Evolutionary conservation across 2,113 vertebrate genomes (phyloP).

Genomic region (Phasianus colchicus): DNA sequence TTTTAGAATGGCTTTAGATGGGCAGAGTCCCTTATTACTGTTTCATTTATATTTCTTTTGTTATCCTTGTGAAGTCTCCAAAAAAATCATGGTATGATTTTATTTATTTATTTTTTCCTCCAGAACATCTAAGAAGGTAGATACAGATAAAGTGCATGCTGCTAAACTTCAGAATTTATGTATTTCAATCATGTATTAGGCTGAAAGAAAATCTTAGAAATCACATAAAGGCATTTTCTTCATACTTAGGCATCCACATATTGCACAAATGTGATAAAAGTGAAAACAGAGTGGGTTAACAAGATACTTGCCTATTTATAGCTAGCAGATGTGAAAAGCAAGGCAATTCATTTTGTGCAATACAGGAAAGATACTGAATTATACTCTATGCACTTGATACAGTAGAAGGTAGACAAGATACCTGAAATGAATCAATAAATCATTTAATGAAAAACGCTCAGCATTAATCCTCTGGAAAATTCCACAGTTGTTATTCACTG

Average conservation of each 20-base stretch:
- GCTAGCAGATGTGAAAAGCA: background rate
- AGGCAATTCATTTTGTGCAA: background rate
- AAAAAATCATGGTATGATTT: fast-evolving
- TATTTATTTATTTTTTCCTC: background rate
- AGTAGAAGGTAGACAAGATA: background rate
- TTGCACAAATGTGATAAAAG: background rate
- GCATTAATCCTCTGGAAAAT: background rate
- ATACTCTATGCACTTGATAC: background rate
- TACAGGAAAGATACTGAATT: background rate
- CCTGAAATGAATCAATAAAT: background rate
- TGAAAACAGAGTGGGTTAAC: background rate
- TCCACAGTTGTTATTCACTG: background rate
- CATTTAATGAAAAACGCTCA: background rate
- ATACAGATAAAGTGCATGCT: background rate
- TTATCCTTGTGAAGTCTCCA: background rate
- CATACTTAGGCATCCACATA: background rate
- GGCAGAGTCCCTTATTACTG: background rate
- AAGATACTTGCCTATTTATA: background rate
- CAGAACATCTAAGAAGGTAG: background rate
- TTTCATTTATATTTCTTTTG: background rate
- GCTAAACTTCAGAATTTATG: background rate
- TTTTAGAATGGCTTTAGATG: background rate
- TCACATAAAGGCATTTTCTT: background rate
- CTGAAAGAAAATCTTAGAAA: background rate
- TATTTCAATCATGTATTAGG: background rate